phyloP scores from a whole-genome alignment of 1,140 invertebrate genomes.

The Cepaea nemoralis region DNA sequence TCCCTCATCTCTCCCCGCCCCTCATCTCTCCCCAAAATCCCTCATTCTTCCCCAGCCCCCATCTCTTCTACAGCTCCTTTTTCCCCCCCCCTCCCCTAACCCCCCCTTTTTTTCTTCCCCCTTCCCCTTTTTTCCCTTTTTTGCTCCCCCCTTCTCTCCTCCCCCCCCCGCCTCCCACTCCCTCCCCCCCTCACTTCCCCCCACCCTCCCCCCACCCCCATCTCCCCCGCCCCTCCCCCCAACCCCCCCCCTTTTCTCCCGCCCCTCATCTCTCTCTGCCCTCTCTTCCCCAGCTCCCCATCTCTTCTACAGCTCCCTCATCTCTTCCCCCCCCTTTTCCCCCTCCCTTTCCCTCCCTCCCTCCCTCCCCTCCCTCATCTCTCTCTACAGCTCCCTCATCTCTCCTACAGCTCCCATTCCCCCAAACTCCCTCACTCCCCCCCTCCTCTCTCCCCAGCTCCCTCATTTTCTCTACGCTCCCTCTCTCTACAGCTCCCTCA shows the following conservation, averaged over 20 bases:
- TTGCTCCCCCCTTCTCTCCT: background rate
- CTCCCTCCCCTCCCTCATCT: constrained; percentile 18
- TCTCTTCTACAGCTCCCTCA: constrained; percentile 23
- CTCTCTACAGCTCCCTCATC: too few relatives aligned
- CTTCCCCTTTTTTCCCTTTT: constrained; percentile 10
- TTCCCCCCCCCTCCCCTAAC: background rate
- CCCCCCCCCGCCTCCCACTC: background rate
- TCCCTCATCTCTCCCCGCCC: too few relatives aligned
- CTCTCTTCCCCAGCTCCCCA: constrained; percentile 30
- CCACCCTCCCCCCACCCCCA: background rate
- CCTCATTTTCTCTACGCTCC: too few relatives aligned
- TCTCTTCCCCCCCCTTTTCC: background rate
- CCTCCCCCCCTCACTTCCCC: background rate
- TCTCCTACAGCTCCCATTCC: too few relatives aligned
- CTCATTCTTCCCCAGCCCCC: too few relatives aligned
- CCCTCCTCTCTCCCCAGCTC: constrained; percentile 26
- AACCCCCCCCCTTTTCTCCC: background rate
- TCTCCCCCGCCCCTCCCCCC: background rate
- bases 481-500: too few relatives aligned
- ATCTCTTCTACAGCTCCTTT: background rate
- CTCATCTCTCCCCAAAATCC: too few relatives aligned
- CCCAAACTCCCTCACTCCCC: too few relatives aligned
- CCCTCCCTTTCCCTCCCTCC: constrained; percentile 22
- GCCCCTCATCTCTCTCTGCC: constrained; percentile 10
- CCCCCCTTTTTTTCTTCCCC: background rate